These are phyloP conservation scores for Parazoanthus swiftii DNA, from an alignment of 92 coral and sea anemone genomes.

Conservation along the genomic window DNA sequence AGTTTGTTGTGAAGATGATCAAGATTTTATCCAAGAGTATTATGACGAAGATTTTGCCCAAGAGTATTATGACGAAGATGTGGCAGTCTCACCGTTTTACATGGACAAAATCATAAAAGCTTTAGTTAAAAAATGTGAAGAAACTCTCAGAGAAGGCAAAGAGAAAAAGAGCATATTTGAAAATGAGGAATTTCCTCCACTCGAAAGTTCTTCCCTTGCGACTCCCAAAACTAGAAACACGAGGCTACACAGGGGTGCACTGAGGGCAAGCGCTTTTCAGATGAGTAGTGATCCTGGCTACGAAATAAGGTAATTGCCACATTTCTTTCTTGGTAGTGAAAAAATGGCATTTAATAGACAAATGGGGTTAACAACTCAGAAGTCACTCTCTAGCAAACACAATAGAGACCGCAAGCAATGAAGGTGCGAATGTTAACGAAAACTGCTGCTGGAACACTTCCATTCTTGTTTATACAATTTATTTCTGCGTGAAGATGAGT, in stretches of 20 bases:
- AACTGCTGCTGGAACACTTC: no score
- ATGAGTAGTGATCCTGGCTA: conserved; percentile 18
- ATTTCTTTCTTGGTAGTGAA: neutral
- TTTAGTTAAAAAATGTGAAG: conserved; percentile 62
- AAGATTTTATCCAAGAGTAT: conserved; percentile 38
- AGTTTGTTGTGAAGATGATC: conserved; percentile 17
- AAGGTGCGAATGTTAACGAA: no score
- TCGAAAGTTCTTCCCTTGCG: conserved; percentile 22
- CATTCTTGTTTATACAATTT: no score
- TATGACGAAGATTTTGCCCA: conserved; percentile 37
- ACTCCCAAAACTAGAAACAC: neutral
- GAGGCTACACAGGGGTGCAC: neutral
- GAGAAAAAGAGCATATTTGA: conserved; percentile 4
- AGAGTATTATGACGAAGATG: conserved; percentile 58
- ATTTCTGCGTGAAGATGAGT: no score
- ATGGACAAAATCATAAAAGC: conserved; percentile 75
- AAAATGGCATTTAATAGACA: no score
- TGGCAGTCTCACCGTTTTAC: conserved; percentile 53
- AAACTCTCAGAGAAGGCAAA: conserved; percentile 32
- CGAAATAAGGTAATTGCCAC: conserved; percentile 32
- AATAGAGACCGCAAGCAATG: no score
- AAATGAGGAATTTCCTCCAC: conserved; percentile 61
- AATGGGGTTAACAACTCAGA: no score
- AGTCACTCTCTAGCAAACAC: no score
- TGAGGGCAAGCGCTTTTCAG: neutral